Evolutionary conservation across 2,797 vertebrate species (phyloP).

Genomic region (Moxostoma hubbsi): DNA sequence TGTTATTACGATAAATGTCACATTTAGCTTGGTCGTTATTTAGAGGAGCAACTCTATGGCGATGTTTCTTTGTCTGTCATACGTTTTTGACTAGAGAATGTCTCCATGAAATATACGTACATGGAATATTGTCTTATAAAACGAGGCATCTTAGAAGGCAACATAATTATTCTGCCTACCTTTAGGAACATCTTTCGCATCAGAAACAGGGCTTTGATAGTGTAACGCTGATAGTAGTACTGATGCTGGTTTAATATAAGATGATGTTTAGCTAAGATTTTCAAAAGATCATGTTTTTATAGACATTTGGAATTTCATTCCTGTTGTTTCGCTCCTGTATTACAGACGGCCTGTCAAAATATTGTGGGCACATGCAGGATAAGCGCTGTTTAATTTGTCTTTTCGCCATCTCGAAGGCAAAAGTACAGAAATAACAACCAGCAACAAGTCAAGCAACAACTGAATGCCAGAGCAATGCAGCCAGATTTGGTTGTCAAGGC

Average conservation of each 20-base stretch:
- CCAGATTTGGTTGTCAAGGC: slow-evolving; percentile 42
- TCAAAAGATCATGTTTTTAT: slow-evolving; percentile 1
- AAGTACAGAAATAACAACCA: slow-evolving; percentile 17
- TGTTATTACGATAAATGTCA: too few species aligned
- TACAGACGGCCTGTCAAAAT: neutral
- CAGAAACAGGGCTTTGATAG: too few species aligned
- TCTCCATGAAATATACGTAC: too few species aligned
- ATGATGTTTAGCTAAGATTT: neutral
- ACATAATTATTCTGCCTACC: too few species aligned
- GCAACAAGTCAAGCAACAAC: slow-evolving; percentile 29
- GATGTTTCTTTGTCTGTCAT: too few species aligned
- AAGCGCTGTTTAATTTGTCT: slow-evolving; percentile 13
- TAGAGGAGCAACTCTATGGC: too few species aligned
- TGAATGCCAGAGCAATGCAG: neutral
- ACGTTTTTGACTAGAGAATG: too few species aligned
- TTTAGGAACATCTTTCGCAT: too few species aligned
- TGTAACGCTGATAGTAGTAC: neutral
- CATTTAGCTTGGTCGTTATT: too few species aligned
- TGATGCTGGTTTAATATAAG: neutral
- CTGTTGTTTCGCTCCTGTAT: neutral
- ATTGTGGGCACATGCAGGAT: neutral
- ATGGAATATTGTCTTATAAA: too few species aligned
- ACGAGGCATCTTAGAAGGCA: too few species aligned
- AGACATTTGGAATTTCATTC: neutral
- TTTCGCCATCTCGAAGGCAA: neutral